Conservation (phyloP, 2,797 vertebrate species). For the Erpetoichthys calabaricus region DNA sequence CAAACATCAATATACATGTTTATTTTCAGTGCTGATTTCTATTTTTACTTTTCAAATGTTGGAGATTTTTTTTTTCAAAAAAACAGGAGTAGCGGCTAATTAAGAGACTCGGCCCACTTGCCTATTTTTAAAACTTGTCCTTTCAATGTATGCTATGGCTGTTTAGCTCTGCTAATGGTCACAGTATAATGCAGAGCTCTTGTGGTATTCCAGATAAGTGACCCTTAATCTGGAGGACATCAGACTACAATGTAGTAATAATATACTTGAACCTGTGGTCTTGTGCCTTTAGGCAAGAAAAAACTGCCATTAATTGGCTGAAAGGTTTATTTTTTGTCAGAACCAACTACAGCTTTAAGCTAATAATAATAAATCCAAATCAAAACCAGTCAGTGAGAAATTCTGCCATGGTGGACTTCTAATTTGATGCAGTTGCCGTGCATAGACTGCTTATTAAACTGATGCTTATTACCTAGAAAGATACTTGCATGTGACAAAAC, state of each 20-base stretch:
- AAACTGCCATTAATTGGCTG: conserved; percentile 27
- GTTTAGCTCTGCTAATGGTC: conserved; percentile 47
- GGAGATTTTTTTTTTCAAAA: too few relatives aligned
- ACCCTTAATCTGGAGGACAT: conserved; percentile 31
- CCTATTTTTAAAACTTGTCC: conserved; percentile 30
- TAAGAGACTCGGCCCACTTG: conserved; percentile 19
- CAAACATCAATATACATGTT: too few relatives aligned
- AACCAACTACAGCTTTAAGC: conserved; percentile 1
- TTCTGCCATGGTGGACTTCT: neutral
- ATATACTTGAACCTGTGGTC: conserved; percentile 38
- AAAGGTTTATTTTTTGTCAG: conserved; percentile 6
- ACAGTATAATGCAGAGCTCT: conserved; percentile 31
- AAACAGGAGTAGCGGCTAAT: too few relatives aligned
- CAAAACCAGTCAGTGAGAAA: neutral
- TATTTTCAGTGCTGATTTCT: too few relatives aligned
- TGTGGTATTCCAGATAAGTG: conserved; percentile 20
- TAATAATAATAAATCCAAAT: neutral
- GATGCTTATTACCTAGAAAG: neutral
- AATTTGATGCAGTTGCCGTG: neutral
- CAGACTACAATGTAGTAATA: conserved; percentile 39
- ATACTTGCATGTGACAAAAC: neutral
- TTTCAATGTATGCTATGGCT: conserved; percentile 39
- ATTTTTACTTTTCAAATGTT: too few relatives aligned
- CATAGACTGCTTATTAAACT: neutral
- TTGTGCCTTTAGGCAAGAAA: conserved; percentile 22